Conservation (phyloP, 37 sponge, comb jelly and placozoan species). For the Mnemiopsis leidyi region DNA sequence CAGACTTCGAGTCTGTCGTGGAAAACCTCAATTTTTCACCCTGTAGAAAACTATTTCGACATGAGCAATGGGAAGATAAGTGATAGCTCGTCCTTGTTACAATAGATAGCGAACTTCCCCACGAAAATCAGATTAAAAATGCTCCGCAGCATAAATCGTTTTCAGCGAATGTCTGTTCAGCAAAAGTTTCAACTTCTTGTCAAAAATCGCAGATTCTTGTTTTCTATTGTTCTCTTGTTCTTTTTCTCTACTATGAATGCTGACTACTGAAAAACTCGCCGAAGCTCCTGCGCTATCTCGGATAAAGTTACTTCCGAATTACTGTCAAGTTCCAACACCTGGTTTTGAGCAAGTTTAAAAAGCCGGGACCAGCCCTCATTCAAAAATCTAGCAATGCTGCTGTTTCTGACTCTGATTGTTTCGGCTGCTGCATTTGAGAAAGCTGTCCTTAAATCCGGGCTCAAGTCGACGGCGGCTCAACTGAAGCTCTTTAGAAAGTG, state of each 20-base stretch:
- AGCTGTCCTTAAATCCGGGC: neutral
- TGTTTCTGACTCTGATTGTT: neutral
- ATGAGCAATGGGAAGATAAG: no score
- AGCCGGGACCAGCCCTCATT: no score
- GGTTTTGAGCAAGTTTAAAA: neutral
- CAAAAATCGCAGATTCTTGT: neutral
- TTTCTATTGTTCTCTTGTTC: neutral
- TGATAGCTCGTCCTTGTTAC: no score
- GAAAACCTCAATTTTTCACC: no score
- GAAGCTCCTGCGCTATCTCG: neutral
- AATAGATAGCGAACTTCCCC: no score
- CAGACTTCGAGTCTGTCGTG: no score
- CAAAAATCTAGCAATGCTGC: neutral
- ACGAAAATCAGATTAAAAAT: no score
- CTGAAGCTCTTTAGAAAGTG: neutral
- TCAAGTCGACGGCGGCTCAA: neutral
- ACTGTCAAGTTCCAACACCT: neutral
- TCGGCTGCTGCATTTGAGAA: constrained; percentile 33
- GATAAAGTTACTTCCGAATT: neutral
- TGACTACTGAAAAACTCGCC: neutral
- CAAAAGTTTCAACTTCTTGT: no score
- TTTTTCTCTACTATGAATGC: neutral
- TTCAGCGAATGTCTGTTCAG: no score
- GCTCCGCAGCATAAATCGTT: no score
- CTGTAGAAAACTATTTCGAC: no score